Base-by-base conservation (phyloP, 2,888 invertebrate genomes). In the Galeopsomyia nigrocyanea region DNA sequence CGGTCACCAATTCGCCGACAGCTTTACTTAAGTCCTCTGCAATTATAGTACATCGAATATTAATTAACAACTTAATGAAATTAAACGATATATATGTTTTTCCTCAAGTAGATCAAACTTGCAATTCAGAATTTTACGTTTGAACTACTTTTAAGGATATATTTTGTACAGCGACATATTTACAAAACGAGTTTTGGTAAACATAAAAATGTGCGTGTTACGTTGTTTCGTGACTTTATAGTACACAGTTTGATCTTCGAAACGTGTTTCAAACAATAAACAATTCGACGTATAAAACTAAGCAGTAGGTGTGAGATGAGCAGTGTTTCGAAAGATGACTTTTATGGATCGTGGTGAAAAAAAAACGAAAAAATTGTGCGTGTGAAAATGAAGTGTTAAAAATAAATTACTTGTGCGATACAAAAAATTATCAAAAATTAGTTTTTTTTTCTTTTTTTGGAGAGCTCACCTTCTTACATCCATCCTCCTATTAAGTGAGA, bases 1-100 rank as follows among this genome's bases (percentile, higher is more conserved):
- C 95, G 58, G 94, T 94, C 77, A 97, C 97, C 82, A 97, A 89
- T 83, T 94, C 93, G 82, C 95, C 95, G 79, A 96, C 94, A 73
- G 95, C 96, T 87, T 93, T 92, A 71, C 95, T 95, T 78, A 96
- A 89, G 87, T 96, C 95, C 85, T 94, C 95, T 92, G 89, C 61
- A 88, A 79, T 55, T 5, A 39, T 39, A 39, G 13, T 39, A 39
- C 31, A 39, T 39, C 39, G 39, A 39, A 7, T 39, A 13, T 39
- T 39, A 39, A 9, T 10, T n/a, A n/a, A n/a, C 39, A 13, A 39
- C 39, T 10, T 39, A 10, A 10, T 7, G 39, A 39, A 13, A 39
- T 7, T 10, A 5, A 10, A 10, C 39, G 39, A 39, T 39, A 10
- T 13, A 39, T 39, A 3, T 39, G 2, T 39, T 39, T 39, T 39